These are phyloP conservation scores for Amphiprion ocellaris DNA, from an alignment of 2,113 vertebrate species.

Conservation along the genomic window DNA sequence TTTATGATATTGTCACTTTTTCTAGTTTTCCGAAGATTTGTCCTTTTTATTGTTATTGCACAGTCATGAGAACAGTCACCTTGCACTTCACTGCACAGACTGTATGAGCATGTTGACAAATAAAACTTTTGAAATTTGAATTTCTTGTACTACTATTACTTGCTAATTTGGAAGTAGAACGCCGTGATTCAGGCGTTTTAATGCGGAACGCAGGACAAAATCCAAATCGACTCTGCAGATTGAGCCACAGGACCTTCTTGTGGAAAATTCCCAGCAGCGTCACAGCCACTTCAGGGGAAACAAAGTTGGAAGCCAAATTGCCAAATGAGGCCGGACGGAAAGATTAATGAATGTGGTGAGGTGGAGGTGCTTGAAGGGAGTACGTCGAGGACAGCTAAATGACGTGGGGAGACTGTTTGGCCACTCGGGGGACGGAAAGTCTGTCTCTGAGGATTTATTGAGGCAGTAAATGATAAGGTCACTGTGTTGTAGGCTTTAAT, in stretches of 20 bases:
- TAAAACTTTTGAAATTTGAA: too few relatives aligned
- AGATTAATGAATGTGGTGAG: conserved; percentile 51
- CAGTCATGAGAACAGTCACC: too few relatives aligned
- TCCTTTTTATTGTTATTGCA: too few relatives aligned
- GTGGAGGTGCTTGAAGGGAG: conserved; percentile 48
- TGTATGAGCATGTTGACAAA: too few relatives aligned
- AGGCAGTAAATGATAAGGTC: conserved; percentile 83
- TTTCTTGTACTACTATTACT: too few relatives aligned
- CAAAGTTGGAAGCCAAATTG: conserved; percentile 1
- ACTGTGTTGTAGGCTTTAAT: conserved; percentile 80
- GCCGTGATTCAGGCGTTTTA: conserved; percentile 14
- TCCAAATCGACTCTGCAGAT: conserved; percentile 4
- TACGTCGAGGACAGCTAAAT: conserved; percentile 35
- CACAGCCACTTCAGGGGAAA: conserved; percentile 24
- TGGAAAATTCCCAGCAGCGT: conserved; percentile 39
- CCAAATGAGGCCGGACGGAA: conserved; percentile 54
- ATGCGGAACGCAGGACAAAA: conserved; percentile 20
- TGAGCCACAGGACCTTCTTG: conserved; percentile 13
- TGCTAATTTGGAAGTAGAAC: not conserved
- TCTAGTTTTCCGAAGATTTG: too few relatives aligned
- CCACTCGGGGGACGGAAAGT: conserved; percentile 60
- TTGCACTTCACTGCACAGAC: too few relatives aligned
- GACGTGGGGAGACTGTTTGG: conserved; percentile 56
- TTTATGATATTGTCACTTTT: too few relatives aligned
- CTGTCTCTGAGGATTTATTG: conserved; percentile 76